phyloP scores from a whole-genome alignment of 2,888 invertebrate genomes.

The Altica lythri region DNA sequence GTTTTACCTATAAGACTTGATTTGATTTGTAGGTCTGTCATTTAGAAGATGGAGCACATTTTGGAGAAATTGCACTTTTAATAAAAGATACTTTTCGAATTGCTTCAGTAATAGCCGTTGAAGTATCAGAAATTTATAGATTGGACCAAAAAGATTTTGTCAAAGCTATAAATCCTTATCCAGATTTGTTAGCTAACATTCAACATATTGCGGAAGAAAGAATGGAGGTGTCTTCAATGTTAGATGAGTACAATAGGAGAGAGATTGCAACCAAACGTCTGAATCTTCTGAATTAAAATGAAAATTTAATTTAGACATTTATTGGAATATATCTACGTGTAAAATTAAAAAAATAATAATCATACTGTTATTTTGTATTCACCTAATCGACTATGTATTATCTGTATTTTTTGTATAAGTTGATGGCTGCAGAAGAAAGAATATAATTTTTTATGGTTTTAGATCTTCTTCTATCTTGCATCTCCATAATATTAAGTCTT shows the following conservation, averaged over 20 bases:
- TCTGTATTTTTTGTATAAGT: no score
- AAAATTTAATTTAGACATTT: no score
- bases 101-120: slow-evolving; percentile 55
- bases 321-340: no score
- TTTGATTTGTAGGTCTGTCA: slow-evolving; percentile 58
- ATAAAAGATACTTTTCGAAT: slow-evolving; percentile 50
- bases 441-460: no score
- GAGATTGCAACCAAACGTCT: slow-evolving; percentile 34
- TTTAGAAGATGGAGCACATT: slow-evolving; percentile 63
- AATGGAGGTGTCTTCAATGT: slow-evolving; percentile 58
- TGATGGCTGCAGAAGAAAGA: no score
- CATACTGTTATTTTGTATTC: no score
- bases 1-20: background rate
- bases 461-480: no score
- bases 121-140: slow-evolving; percentile 55
- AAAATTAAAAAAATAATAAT: no score
- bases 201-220: slow-evolving; percentile 58
- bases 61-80: slow-evolving; percentile 59
- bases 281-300: slow-evolving; percentile 25
- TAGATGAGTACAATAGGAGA: slow-evolving; percentile 52
- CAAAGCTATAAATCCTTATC: slow-evolving; percentile 56
- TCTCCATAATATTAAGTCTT: no score
- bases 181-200: slow-evolving; percentile 58
- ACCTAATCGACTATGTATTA: no score
- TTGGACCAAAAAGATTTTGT: slow-evolving; percentile 55